A percentile compares a stretch with the other conserved stretches of the same genome.
Evolutionary conservation across 2,888 invertebrate species (phyloP).

Genomic region (Nomada goodeniana): DNA sequence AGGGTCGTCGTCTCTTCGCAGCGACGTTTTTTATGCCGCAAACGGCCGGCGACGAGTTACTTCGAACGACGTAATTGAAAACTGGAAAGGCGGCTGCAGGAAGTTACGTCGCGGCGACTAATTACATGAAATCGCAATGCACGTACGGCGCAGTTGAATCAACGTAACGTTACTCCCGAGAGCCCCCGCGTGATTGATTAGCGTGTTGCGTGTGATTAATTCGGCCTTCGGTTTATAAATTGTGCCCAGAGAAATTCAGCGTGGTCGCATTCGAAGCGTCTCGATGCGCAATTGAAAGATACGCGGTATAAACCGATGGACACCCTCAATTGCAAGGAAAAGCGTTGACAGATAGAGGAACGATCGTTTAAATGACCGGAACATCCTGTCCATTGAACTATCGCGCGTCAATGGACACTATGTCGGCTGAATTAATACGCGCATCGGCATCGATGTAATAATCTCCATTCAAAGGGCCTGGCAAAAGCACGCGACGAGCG

Average conservation of each 20-base stretch:
- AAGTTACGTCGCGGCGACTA: conserved; percentile 12
- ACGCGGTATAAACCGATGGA: not conserved
- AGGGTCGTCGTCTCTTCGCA: not conserved
- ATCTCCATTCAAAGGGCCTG: conserved; percentile 21
- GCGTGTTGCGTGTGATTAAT: not conserved
- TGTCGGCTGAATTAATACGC: conserved; percentile 27
- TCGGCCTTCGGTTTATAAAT: not conserved
- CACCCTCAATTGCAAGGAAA: not conserved
- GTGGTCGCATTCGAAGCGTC: not conserved
- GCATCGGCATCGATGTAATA: conserved; percentile 43
- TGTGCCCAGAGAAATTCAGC: not conserved
- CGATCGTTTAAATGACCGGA: conserved; percentile 22
- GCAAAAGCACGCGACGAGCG: conserved; percentile 8
- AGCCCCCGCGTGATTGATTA: not conserved
- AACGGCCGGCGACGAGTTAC: conserved; percentile 27
- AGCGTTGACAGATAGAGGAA: not conserved
- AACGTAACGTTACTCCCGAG: too few relatives aligned
- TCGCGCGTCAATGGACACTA: conserved; percentile 5
- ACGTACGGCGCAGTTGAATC: not conserved
- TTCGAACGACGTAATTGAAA: conserved; percentile 38
- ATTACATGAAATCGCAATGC: conserved; percentile 10
- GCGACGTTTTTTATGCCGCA: conserved; percentile 10
- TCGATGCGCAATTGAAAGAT: not conserved
- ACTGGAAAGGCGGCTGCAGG: conserved; percentile 16
- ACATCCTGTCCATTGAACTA: conserved; percentile 21